A percentile compares a stretch with the other conserved stretches of the same genome.
These are phyloP conservation scores for Leptocoma aspasia DNA, from an alignment of 2,113 vertebrate species.

Conservation along the genomic window DNA sequence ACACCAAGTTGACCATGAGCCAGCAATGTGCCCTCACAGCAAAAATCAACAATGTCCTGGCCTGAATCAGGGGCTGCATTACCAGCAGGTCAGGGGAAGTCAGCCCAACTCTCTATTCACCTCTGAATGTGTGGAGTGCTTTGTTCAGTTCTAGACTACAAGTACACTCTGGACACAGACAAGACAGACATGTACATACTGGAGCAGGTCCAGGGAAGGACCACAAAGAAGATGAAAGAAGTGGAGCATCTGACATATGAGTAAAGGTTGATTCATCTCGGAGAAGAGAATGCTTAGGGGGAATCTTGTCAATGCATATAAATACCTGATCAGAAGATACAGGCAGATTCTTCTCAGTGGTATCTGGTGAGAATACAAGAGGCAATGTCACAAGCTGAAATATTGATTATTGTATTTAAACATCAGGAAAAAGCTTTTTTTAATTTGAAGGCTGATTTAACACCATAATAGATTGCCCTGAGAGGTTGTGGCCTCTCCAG, in stretches of 20 bases:
- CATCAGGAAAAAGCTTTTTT: neutral
- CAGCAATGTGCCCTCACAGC: neutral
- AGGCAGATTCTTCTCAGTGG: neutral
- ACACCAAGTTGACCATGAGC: neutral
- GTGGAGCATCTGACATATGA: neutral
- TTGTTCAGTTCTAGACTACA: neutral
- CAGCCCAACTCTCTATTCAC: neutral
- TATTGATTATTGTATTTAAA: neutral
- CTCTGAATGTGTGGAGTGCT: neutral
- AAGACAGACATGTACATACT: neutral
- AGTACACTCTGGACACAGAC: neutral
- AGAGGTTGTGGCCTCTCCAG: neutral
- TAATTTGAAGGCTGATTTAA: neutral
- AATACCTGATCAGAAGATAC: neutral
- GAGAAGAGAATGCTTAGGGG: neutral
- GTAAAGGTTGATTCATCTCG: neutral
- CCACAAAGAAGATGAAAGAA: neutral
- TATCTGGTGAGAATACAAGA: neutral
- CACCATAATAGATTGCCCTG: neutral
- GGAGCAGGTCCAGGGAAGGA: neutral
- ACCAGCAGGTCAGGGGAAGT: neutral
- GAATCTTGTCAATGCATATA: neutral
- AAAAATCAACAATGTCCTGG: neutral
- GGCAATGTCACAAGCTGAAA: neutral
- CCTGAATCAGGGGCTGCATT: neutral